phyloP scores from a whole-genome alignment of 2,888 invertebrate species.

The Arrhopalites spinosus region DNA sequence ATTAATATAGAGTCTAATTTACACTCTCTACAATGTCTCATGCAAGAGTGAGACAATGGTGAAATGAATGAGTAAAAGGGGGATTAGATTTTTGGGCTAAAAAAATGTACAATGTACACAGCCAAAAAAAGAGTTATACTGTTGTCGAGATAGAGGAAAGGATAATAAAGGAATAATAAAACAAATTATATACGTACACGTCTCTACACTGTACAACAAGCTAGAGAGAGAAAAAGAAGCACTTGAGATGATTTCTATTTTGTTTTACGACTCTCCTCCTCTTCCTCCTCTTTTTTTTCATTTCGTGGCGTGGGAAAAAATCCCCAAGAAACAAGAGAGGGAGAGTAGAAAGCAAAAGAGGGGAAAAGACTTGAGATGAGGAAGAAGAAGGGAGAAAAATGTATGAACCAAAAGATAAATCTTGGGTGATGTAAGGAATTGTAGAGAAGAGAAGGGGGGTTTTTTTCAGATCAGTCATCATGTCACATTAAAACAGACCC shows the following conservation, averaged over 20 bases:
- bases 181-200: too few relatives aligned
- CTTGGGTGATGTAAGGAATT: constrained; percentile 9
- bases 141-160: not conserved
- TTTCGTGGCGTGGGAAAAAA: not conserved
- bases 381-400: not conserved
- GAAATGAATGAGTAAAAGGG: too few relatives aligned
- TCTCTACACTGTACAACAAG: not conserved
- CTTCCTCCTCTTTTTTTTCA: not conserved
- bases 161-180: not conserved
- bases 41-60: too few relatives aligned
- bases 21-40: too few relatives aligned
- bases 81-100: not conserved
- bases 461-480: constrained; percentile 38
- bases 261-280: not conserved
- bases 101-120: too few relatives aligned
- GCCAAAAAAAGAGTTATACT: too few relatives aligned
- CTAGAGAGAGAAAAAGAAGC: not conserved
- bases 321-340: not conserved
- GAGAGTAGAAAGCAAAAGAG: not conserved
- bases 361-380: too few relatives aligned
- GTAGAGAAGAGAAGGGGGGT: constrained; percentile 23
- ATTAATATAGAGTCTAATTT: too few relatives aligned
- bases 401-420: constrained; percentile 8
- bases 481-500: constrained; percentile 37
- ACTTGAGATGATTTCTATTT: not conserved